Conservation (phyloP, 2,113 vertebrate species). For the Willisornis vidua region DNA sequence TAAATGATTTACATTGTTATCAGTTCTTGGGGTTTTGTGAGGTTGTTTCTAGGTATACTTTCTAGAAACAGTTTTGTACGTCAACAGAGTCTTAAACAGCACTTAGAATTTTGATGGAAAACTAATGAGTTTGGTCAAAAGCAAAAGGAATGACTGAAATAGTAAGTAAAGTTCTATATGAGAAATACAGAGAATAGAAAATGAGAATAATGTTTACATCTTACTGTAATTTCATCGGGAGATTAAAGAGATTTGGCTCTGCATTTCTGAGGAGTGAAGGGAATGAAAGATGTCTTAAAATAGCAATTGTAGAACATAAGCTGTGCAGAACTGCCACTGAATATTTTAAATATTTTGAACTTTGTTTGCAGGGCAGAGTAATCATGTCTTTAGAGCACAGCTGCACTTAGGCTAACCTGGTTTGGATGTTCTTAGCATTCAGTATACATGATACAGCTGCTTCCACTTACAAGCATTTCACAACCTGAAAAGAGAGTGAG, state of each 20-base stretch:
- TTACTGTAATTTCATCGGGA: neutral
- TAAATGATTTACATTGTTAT: slow-evolving; percentile 2
- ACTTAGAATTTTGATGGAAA: neutral
- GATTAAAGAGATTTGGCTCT: neutral
- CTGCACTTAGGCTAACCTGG: neutral
- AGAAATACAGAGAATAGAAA: too few relatives aligned
- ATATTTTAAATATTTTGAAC: neutral
- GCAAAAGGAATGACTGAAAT: neutral
- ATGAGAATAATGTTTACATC: neutral
- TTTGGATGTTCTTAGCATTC: neutral
- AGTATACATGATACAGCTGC: neutral
- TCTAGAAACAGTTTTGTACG: neutral
- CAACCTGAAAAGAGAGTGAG: neutral
- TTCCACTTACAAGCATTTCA: neutral
- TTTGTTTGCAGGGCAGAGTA: neutral
- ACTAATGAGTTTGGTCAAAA: neutral
- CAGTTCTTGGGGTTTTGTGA: neutral
- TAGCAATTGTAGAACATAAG: neutral
- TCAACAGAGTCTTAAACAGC: neutral
- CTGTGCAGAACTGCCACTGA: neutral
- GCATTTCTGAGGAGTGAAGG: neutral
- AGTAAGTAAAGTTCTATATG: neutral
- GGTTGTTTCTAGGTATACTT: neutral
- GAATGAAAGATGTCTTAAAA: neutral
- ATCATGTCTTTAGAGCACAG: neutral